These are phyloP conservation scores for Watsonalla cultraria DNA, from an alignment of 2,888 invertebrate species.

Conservation along the genomic window DNA sequence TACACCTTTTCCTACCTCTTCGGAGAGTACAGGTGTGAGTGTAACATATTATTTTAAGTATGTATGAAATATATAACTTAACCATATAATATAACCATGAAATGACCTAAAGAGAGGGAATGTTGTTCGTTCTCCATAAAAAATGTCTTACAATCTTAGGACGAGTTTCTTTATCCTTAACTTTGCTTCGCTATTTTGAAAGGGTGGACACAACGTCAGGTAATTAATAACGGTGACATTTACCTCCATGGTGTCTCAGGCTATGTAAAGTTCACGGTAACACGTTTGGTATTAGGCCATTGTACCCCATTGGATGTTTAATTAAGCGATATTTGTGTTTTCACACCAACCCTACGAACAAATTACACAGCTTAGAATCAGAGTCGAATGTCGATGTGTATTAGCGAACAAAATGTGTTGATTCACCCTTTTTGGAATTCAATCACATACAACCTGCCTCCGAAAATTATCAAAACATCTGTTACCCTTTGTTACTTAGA, in stretches of 20 bases:
- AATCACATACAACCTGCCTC: too few species aligned
- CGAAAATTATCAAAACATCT: background rate
- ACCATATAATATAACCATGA: too few species aligned
- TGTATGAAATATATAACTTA: too few species aligned
- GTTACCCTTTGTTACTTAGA: constrained; percentile 25
- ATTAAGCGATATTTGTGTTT: background rate
- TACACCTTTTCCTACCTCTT: too few species aligned
- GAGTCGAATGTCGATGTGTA: too few species aligned
- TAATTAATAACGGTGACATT: constrained; percentile 25
- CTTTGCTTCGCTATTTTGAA: background rate
- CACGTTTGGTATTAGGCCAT: background rate
- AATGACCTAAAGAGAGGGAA: too few species aligned
- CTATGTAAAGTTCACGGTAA: background rate
- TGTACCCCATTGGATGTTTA: background rate
- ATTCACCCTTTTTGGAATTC: too few species aligned
- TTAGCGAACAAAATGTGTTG: too few species aligned
- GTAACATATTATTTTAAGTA: too few species aligned
- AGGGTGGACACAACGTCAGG: background rate
- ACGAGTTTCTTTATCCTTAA: background rate
- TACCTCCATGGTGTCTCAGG: constrained; percentile 8
- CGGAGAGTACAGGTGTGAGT: too few species aligned
- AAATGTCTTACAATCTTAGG: background rate
- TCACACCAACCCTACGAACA: background rate
- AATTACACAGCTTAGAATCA: too few species aligned
- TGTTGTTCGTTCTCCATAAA: too few species aligned